phyloP scores from a whole-genome alignment of 1,140 invertebrate genomes.

The Mya arenaria region DNA sequence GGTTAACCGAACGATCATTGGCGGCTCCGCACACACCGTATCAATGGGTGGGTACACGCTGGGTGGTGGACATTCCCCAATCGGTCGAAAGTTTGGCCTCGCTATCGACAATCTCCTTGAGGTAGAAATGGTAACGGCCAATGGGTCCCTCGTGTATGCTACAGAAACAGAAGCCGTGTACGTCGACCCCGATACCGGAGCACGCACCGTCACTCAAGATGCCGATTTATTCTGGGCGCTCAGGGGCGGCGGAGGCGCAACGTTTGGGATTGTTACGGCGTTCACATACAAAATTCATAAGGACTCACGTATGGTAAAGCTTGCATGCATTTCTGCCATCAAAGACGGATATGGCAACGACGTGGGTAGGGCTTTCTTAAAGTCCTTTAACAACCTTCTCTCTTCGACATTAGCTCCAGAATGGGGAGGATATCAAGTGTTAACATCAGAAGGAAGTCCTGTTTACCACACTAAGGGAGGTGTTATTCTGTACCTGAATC shows the following conservation, averaged over 20 bases:
- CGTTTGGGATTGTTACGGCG: conserved; percentile 62
- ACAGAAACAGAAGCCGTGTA: conserved; percentile 4
- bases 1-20: too few species aligned
- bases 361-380: neutral
- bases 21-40: conserved; percentile 65
- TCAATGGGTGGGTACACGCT: conserved; percentile 66
- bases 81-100: conserved; percentile 61
- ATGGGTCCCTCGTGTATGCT: conserved; percentile 29
- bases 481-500: conserved; percentile 24
- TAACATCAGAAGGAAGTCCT: neutral
- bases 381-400: conserved; percentile 6
- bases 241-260: conserved; percentile 70
- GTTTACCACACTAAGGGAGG: neutral
- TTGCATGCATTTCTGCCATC: conserved; percentile 1
- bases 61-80: conserved; percentile 70
- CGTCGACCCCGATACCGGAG: neutral
- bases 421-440: conserved; percentile 52
- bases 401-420: conserved; percentile 19
- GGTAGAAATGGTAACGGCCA: conserved; percentile 61
- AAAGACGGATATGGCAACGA: neutral
- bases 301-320: conserved; percentile 23
- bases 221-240: conserved; percentile 69
- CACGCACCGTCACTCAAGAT: neutral
- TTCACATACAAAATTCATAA: conserved; percentile 62
- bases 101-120: conserved; percentile 69